Evolutionary conservation across 1,140 invertebrate genomes (phyloP).

Genomic region (Philopotamus ludificatus): DNA sequence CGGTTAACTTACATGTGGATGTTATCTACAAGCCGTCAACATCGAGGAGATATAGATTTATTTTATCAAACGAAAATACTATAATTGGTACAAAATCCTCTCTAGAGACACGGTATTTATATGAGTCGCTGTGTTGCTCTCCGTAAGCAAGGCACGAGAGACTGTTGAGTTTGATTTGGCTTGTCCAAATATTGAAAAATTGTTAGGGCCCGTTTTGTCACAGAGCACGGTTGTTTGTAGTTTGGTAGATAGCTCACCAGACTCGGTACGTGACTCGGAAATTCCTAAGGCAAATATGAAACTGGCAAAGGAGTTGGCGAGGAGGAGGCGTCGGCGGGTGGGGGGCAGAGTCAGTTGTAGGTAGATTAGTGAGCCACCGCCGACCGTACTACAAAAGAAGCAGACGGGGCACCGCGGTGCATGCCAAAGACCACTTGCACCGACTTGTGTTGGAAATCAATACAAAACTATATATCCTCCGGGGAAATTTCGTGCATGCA

Average conservation of each 20-base stretch:
- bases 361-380: conserved; percentile 9
- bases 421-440: conserved; percentile 29
- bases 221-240: conserved; percentile 28
- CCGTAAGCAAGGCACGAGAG: background rate
- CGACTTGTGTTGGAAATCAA: conserved; percentile 28
- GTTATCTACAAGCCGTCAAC: no score
- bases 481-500: conserved; percentile 28
- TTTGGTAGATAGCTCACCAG: conserved; percentile 22
- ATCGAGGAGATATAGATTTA: no score
- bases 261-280: conserved; percentile 31
- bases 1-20: no score
- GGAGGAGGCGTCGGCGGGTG: background rate
- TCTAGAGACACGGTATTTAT: no score
- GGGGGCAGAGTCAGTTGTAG: background rate
- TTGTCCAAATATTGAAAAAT: conserved; percentile 41
- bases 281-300: conserved; percentile 35
- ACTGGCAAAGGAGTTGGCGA: no score
- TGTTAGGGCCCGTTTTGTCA: conserved; percentile 29
- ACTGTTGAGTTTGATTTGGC: conserved; percentile 36
- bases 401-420: background rate
- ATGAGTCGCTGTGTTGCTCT: no score
- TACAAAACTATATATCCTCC: conserved; percentile 28
- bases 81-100: no score
- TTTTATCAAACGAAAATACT: no score
- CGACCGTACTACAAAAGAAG: background rate